Conservation (phyloP, 2,797 vertebrate species). For the Sebastes paucispinis region DNA sequence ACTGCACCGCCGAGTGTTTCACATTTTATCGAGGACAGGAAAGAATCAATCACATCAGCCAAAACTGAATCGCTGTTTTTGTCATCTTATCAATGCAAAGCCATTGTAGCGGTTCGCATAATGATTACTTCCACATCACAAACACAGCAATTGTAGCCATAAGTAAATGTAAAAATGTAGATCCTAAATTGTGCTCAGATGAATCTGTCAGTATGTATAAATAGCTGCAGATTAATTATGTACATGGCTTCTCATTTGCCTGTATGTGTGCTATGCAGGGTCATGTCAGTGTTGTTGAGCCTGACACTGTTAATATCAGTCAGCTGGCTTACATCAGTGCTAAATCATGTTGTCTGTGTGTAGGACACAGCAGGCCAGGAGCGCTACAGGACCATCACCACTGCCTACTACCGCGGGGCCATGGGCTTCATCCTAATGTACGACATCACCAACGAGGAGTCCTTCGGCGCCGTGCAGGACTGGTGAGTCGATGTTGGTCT, state of each 20-base stretch:
- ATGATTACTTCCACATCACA: conserved; percentile 41
- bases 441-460: conserved; percentile 98
- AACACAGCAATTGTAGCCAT: conserved; percentile 2
- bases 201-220: not conserved
- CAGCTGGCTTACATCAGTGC: not conserved
- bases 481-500: conserved; percentile 85
- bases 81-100: conserved; percentile 55
- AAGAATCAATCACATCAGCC: conserved; percentile 50
- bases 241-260: not conserved
- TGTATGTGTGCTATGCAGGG: not conserved
- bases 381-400: conserved; percentile 97
- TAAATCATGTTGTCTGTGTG: conserved; percentile 47
- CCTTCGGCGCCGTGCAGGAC: conserved; percentile 95
- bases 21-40: conserved; percentile 32
- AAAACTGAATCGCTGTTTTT: conserved; percentile 35
- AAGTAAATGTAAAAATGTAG: not conserved
- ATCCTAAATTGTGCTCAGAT: not conserved
- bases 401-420: conserved; percentile 96
- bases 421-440: conserved; percentile 99
- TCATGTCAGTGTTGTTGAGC: not conserved
- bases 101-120: conserved; percentile 40
- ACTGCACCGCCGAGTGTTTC: conserved; percentile 11
- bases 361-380: conserved; percentile 98
- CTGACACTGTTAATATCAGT: conserved; percentile 12
- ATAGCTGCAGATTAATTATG: conserved; percentile 21